Evolutionary conservation across 92 coral and sea anemone species (phyloP), one percentile per base, ranked within the genome.

Genomic region (Porites divaricata): DNA sequence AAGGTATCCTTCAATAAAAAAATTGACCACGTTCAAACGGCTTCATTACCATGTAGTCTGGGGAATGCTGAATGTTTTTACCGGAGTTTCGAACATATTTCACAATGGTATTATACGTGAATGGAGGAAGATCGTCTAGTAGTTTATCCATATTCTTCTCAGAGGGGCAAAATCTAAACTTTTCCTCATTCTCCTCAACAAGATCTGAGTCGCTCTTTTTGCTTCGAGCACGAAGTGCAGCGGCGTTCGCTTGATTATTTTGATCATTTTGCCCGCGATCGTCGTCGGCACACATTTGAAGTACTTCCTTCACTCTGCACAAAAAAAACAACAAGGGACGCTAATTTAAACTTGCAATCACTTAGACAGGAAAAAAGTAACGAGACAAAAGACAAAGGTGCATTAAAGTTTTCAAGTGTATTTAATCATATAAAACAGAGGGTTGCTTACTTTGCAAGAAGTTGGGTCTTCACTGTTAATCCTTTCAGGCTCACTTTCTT

Each of bases 51-150:
- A 51, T 51, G 54, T 51, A 51, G 54, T 51, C 54, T 4, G 54
- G 54, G 9, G 54, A 51, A 51, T 51, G 84, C 52, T 68, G 78
- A 21, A 85, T 77, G 11, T n/a, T 63, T 77, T 52, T 85, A 52
- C 89, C 89, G 28, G 84, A 85, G 64, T 85, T 85, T 51, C 85
- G 41, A 7, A 85, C 70, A 70, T n/a, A n/a, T n/a, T n/a, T n/a
- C n/a, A n/a, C n/a, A n/a, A n/a, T n/a, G n/a, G n/a, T n/a, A n/a
- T n/a, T n/a, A n/a, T n/a, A n/a, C n/a, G n/a, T n/a, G n/a, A n/a
- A n/a, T n/a, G n/a, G n/a, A n/a, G n/a, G n/a, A 85, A 78, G 51
- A 69, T 69, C 23, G 81, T 58, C 64, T 84, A 75, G 74, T 56
- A 74, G 3, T 75, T 84, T n/a, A n/a, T n/a, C n/a, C 72, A 84